Evolutionary conservation across 2,888 invertebrate species (phyloP), one percentile per base, ranked within the genome.

Genomic region (Podotricha telesiphe): DNA sequence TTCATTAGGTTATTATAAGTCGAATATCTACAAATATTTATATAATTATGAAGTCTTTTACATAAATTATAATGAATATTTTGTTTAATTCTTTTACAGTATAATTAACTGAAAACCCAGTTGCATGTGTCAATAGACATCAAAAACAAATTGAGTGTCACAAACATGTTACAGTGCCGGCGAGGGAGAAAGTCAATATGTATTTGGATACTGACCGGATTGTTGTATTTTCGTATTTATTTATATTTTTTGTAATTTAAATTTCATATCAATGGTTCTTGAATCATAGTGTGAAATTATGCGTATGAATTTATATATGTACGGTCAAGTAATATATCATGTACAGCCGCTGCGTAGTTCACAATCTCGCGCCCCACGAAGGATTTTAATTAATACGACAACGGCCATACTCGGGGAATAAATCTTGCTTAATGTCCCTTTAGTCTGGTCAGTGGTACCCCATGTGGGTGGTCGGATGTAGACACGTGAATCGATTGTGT

Each of bases 391-490:
- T 91, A 92, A 88, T 89, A 88, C 88, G 72, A 73, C 81, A 82
- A 82, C 80, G 80, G 81, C 80, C 76, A 78, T 78, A 80, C 78
- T 79, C 74, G 80, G 83, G 84, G 80, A 80, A 92, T 93, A 93
- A 93, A 92, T 92, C 92, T 91, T 91, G 76, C 87, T 92, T 91
- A 91, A 91, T 92, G 91, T 86, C 89, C 89, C 83, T 86, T 81
- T 86, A 83, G 87, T 87, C 88, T 88, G 91, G 86, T 84, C 86
- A 83, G 79, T 78, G 72, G 79, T 75, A 80, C 79, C 66, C 84
- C 84, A 85, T 85, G 81, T 86, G 85, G 74, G 74, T 79, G 78
- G 71, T 78, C 78, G 80, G 79, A 78, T 80, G 73, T 73, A 73
- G 81, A 77, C 78, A 76, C 78, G 80, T 80, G 81, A 82, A 85